Base-by-base conservation (phyloP, 2,113 vertebrate species). In the Aspidoscelis tigris region DNA sequence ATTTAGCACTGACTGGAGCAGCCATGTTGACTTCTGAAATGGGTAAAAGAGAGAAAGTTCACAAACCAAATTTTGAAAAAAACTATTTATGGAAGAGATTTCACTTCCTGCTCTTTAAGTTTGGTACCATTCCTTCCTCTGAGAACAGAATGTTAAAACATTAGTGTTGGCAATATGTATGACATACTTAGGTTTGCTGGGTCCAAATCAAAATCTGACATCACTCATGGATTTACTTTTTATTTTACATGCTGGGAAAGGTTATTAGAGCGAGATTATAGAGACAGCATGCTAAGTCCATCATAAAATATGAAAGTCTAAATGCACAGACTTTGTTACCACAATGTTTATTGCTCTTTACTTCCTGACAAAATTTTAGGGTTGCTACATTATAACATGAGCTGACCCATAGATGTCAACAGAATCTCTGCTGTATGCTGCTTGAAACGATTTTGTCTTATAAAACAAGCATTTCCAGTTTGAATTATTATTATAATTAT, bases 91-190 rank as follows among this genome's bases (percentile, higher is more conserved):
- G 24, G 76, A 33, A 53, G 4, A 53, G 33, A 21, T 71, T 81
- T 80, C 47, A 41, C 43, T 39, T 76, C 55, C 53, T 79, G n/a
- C 66, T 83, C 61, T 72, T 86, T 61, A 65, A 61, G 77, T 72
- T 78, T n/a, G 26, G 69, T 78, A n/a, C 55, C 65, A 70, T 3
- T 80, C 5, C 22, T 80, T 22, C 76, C 50, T 83, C 4, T 11
- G 77, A 84, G 61, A 79, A 3, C 71, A 61, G 66, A 76, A 43
- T 76, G 41, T 80, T 87, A 80, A 75, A 80, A 83, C 50, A 69
- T 50, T 69, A 43, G 39, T 80, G 39, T 76, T 83, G 76, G 76
- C 83, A 53, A 86, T 61, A 41, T 50, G 58, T 4, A 61, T 41
- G 69, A 65, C 58, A 24, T 26, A 73, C n/a, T 66, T 72, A 26